Evolutionary conservation across 2,113 vertebrate genomes (phyloP).

Genomic region (Brienomyrus brachyistius): DNA sequence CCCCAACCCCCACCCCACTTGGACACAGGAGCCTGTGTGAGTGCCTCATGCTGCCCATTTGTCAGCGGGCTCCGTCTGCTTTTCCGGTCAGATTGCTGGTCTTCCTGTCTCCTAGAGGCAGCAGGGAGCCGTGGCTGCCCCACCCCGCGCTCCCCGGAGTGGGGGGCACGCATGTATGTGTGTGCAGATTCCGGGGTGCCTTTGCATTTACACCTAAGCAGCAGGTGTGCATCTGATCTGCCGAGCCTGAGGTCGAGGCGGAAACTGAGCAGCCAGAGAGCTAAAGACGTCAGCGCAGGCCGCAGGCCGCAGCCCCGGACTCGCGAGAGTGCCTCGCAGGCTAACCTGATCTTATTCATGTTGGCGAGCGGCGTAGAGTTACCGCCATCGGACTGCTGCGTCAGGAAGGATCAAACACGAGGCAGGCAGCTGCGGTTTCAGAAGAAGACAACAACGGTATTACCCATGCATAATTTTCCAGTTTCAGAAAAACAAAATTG

Average conservation of each 20-base stretch:
- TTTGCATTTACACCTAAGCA: background rate
- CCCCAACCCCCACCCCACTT: background rate
- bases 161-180: background rate
- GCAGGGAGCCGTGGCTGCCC: background rate
- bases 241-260: background rate
- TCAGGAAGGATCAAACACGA: background rate
- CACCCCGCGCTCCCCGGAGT: background rate
- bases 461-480: background rate
- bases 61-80: background rate
- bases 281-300: background rate
- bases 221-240: background rate
- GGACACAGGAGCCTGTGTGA: conserved; percentile 16
- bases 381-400: background rate
- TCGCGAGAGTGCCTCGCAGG: background rate
- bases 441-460: background rate
- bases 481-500: background rate
- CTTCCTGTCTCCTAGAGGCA: conserved; percentile 13
- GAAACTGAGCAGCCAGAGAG: background rate
- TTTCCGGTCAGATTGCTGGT: background rate
- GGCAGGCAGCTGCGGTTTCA: background rate
- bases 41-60: conserved; percentile 6
- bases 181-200: background rate
- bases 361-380: background rate
- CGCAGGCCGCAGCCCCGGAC: background rate
- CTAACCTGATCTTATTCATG: background rate